These are phyloP conservation scores for Acomys russatus DNA, from an alignment of 2,797 vertebrate species.

Conservation along the genomic window DNA sequence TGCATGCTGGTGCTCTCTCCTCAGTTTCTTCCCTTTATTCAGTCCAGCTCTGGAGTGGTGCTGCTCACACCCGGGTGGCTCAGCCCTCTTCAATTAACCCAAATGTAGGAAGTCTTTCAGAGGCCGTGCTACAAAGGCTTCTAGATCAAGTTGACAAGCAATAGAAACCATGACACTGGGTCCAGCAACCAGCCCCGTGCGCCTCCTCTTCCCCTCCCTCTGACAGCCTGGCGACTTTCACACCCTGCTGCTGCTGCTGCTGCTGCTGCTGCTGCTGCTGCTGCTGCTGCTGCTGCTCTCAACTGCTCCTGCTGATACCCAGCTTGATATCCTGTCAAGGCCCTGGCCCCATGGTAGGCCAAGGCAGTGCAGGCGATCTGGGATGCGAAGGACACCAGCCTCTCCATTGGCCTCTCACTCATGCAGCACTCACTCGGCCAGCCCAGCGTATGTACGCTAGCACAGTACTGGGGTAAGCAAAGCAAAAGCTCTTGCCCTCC, in stretches of 20 bases:
- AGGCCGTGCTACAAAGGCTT: background rate
- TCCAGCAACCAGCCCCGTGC: background rate
- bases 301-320: background rate
- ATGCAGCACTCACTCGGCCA: background rate
- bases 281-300: background rate
- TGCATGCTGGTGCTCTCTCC: background rate
- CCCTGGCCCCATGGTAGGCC: background rate
- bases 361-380: rapidly evolving
- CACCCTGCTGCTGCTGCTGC: background rate
- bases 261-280: background rate
- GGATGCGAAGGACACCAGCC: background rate
- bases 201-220: background rate
- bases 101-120: background rate
- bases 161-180: background rate
- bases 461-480: background rate
- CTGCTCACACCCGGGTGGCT: background rate
- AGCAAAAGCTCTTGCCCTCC: background rate
- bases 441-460: background rate
- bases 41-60: background rate
- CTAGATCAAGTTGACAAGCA: background rate
- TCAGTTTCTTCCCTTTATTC: background rate
- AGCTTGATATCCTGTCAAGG: too few relatives aligned
- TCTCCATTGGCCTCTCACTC: background rate
- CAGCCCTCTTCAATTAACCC: background rate
- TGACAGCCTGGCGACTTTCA: background rate